phyloP scores from a whole-genome alignment of 2,113 vertebrate genomes.

The Grammomys dolichurus region DNA sequence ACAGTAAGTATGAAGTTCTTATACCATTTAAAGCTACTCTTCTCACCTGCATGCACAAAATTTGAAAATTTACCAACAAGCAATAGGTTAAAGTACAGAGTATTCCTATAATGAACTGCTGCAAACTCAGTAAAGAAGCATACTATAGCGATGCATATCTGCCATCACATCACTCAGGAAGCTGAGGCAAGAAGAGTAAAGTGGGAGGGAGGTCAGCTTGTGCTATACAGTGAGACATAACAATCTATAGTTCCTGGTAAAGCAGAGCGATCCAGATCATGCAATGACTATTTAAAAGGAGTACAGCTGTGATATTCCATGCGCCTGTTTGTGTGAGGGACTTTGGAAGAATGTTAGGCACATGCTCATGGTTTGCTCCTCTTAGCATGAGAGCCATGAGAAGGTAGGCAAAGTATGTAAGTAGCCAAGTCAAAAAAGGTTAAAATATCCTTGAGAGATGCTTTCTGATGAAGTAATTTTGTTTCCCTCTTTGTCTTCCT shows the following conservation, averaged over 20 bases:
- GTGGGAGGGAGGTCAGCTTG: not conserved
- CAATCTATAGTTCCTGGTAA: not conserved
- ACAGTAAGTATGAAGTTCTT: not conserved
- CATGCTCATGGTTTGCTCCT: not conserved
- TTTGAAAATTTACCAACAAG: not conserved
- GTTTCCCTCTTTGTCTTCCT: slow-evolving; percentile 3
- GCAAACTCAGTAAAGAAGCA: not conserved
- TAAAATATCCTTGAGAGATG: not conserved
- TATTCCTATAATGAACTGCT: not conserved
- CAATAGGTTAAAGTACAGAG: not conserved
- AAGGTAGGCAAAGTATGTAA: not conserved
- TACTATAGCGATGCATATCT: not conserved
- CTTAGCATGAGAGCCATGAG: not conserved
- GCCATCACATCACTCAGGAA: not conserved
- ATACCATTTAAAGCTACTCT: not conserved
- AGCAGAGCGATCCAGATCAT: not conserved
- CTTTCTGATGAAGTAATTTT: not conserved
- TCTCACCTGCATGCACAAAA: not conserved
- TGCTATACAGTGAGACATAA: not conserved
- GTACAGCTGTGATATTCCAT: not conserved
- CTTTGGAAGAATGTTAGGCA: not conserved
- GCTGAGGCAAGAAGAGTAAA: not conserved
- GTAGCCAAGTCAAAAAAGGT: not conserved
- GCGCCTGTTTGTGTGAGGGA: not conserved
- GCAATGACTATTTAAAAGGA: not conserved